Conservation (phyloP, 1,140 invertebrate species). For the Chymomyza costata region DNA sequence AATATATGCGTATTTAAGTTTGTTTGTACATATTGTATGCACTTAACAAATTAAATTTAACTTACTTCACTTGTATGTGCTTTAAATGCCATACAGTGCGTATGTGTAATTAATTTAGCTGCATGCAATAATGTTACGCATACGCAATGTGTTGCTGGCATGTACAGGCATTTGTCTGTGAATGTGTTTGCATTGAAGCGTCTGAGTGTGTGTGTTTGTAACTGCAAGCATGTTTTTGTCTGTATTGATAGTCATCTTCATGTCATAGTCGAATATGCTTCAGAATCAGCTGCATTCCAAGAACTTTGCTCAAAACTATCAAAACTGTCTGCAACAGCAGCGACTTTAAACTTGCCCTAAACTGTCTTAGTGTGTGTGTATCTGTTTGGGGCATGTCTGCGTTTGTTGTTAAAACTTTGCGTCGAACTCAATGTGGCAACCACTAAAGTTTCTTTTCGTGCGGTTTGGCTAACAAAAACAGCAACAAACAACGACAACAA, state of each 20-base stretch:
- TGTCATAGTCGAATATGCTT: slow-evolving; percentile 30
- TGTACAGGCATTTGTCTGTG: too few species aligned
- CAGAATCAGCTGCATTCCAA: slow-evolving; percentile 37
- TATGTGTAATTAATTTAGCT: slow-evolving; percentile 61
- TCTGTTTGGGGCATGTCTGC: slow-evolving; percentile 3
- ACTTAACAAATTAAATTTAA: too few species aligned
- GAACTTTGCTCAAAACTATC: slow-evolving; percentile 44
- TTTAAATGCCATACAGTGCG: slow-evolving; percentile 30
- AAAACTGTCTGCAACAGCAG: slow-evolving; percentile 59
- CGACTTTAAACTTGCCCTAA: slow-evolving; percentile 24
- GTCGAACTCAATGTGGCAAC: slow-evolving; percentile 18
- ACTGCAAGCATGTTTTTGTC: slow-evolving; percentile 12
- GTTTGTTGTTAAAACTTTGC: slow-evolving; percentile 35
- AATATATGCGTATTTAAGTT: too few species aligned
- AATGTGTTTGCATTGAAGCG: too few species aligned
- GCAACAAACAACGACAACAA: slow-evolving; percentile 26
- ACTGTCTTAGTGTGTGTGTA: not conserved
- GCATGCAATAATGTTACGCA: slow-evolving; percentile 26
- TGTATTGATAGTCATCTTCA: slow-evolving; percentile 39
- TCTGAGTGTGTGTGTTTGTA: not conserved
- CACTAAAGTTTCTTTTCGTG: slow-evolving; percentile 48
- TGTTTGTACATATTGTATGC: too few species aligned
- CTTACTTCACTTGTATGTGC: too few species aligned
- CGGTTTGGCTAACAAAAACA: slow-evolving; percentile 32
- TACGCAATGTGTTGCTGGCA: slow-evolving; percentile 22